Percentiles rank a stretch among this genome's conserved stretches.
Conservation (phyloP, 2,113 vertebrate genomes). For the Hemiprocne comata region DNA sequence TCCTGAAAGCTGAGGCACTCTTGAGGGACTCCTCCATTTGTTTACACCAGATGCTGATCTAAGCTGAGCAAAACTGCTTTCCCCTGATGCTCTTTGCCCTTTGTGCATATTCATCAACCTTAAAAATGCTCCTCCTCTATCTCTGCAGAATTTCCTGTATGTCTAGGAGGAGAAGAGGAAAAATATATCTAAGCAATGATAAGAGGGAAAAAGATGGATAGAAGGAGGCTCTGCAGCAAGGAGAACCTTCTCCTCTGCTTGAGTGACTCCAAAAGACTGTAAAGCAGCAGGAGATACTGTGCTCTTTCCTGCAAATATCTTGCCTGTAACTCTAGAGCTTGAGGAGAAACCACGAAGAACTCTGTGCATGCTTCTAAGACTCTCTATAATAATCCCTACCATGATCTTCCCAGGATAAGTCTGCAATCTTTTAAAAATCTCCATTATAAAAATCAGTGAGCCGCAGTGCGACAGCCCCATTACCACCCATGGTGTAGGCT, state of each 20-base stretch:
- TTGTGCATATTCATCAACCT: not conserved
- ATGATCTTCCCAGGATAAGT: not conserved
- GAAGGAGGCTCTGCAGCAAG: not conserved
- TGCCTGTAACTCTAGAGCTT: not conserved
- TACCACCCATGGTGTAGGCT: not conserved
- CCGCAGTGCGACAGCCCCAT: not conserved
- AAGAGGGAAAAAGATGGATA: not conserved
- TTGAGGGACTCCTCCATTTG: not conserved
- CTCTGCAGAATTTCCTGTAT: not conserved
- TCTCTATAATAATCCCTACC: not conserved
- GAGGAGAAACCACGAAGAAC: not conserved
- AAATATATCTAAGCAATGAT: not conserved
- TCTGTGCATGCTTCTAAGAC: not conserved
- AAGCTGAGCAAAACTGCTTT: not conserved
- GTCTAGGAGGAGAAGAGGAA: not conserved
- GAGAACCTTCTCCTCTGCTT: not conserved
- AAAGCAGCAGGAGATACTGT: not conserved
- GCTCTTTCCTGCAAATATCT: not conserved
- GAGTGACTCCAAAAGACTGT: not conserved
- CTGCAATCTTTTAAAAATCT: not conserved
- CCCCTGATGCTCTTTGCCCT: not conserved
- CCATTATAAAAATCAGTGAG: not conserved
- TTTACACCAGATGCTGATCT: not conserved
- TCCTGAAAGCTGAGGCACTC: not conserved
- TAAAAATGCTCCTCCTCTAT: not conserved